These are phyloP conservation scores for Babyrousa celebensis DNA, from an alignment of 2,797 vertebrate genomes.

Conservation along the genomic window DNA sequence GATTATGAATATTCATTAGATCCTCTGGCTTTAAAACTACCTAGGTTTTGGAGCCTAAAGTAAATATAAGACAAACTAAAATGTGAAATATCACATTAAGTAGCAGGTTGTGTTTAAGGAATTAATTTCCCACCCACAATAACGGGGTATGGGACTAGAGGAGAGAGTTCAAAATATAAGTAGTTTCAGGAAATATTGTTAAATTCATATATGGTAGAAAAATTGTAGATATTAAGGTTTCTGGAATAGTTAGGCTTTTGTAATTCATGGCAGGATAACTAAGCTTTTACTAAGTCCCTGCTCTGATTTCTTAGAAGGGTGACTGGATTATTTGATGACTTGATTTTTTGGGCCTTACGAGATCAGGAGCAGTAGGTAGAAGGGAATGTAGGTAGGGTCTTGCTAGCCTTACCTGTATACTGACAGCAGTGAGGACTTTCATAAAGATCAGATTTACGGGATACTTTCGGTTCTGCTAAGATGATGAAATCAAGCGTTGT, in stretches of 20 bases:
- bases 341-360: not conserved
- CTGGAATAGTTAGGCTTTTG: not conserved
- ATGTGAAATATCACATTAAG: slow-evolving; percentile 6
- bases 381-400: not conserved
- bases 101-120: slow-evolving; percentile 41
- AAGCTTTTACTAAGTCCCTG: slow-evolving; percentile 13
- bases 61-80: slow-evolving; percentile 51
- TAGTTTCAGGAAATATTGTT: slow-evolving; percentile 16
- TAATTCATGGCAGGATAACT: not conserved
- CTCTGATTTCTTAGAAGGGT: slow-evolving; percentile 7
- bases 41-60: slow-evolving; percentile 1
- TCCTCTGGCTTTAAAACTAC: not conserved
- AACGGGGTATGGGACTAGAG: not conserved
- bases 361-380: not conserved
- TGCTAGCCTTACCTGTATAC: not conserved
- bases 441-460: not conserved
- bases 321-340: slow-evolving; percentile 5
- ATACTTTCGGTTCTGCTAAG: not conserved
- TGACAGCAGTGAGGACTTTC: not conserved
- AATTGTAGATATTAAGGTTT: not conserved
- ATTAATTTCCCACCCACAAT: slow-evolving; percentile 23
- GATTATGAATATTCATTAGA: not conserved
- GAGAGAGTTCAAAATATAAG: slow-evolving; percentile 8
- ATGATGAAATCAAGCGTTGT: not conserved
- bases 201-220: slow-evolving; percentile 7